phyloP scores from a whole-genome alignment of 2,888 invertebrate genomes.

The Furcula furcula region DNA sequence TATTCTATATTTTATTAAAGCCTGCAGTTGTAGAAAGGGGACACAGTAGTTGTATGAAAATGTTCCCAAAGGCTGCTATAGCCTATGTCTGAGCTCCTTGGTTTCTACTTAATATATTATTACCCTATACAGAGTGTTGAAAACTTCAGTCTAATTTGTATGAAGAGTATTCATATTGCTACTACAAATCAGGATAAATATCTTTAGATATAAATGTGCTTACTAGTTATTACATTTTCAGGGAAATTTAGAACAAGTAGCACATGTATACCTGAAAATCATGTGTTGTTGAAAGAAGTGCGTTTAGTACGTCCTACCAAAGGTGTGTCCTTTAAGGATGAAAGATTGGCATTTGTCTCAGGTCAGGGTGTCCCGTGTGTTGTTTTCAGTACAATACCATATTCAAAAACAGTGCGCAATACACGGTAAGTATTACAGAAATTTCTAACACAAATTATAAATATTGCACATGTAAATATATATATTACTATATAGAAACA shows the following conservation, averaged over 20 bases:
- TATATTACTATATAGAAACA: neutral
- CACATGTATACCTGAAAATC: conserved; percentile 79
- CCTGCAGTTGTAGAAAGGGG: too few species aligned
- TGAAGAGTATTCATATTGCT: too few species aligned
- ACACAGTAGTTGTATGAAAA: too few species aligned
- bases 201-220: neutral
- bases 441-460: too few species aligned
- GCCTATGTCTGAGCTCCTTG: too few species aligned
- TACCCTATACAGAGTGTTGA: too few species aligned
- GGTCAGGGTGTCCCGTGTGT: conserved; percentile 90
- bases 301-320: conserved; percentile 83
- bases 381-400: conserved; percentile 93
- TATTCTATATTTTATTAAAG: too few species aligned
- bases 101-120: too few species aligned
- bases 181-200: too few species aligned
- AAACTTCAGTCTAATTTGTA: too few species aligned
- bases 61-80: too few species aligned
- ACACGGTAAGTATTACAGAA: conserved; percentile 82
- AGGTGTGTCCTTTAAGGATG: conserved; percentile 87
- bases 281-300: conserved; percentile 79
- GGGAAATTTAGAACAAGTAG: conserved; percentile 77
- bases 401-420: conserved; percentile 85
- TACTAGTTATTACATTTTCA: conserved; percentile 16
- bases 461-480: neutral
- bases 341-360: conserved; percentile 91